Base-by-base conservation (phyloP, 2,113 vertebrate genomes). In the Galemys pyrenaicus region DNA sequence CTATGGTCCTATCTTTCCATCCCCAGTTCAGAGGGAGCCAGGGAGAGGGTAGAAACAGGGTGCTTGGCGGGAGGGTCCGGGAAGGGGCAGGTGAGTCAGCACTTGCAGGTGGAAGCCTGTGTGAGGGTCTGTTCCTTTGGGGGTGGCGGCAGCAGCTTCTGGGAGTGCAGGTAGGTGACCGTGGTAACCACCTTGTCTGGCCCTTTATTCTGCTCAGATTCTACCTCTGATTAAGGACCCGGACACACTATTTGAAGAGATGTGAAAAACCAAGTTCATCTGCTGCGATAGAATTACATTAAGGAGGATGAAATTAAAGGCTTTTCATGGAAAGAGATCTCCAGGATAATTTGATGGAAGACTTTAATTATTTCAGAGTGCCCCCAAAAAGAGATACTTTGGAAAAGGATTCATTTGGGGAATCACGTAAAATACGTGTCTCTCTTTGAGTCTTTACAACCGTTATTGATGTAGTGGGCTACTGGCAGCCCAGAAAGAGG, bases 341-440 rank as follows among this genome's bases (percentile, higher is more conserved):
- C 97, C 87, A 95, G 98, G 94, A 94, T 98, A 97, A 98, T 98
- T 98, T 98, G 97, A 98, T 98, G 97, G 97, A 98, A 98, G 97
- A 97, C 97, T 98, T 98, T 97, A 98, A 98, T 98, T 98, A 98
- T 98, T 98, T 98, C 98, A 87, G 97, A 98, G 96, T 96, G 92
- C 70, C 89, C 95, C 12, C 32, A 73, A 62, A 96, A 97, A 98
- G 98, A 98, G 85, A 95, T 97, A 95, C 96, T 97, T 96, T 97
- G 78, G 74, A 91, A 97, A 96, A 78, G 95, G 96, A 97, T 96
- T 96, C 89, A 92, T 95, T 97, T 97, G 86, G 16, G 84, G 96
- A 96, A 94, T 95, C 93, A 96, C 95, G 94, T 96, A 95, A 97
- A 93, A 98, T 91, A 95, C 87, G 68, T 87, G 94, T 95, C 79